Base-by-base conservation (phyloP, 1,140 invertebrate species). In the Thrips palmi region DNA sequence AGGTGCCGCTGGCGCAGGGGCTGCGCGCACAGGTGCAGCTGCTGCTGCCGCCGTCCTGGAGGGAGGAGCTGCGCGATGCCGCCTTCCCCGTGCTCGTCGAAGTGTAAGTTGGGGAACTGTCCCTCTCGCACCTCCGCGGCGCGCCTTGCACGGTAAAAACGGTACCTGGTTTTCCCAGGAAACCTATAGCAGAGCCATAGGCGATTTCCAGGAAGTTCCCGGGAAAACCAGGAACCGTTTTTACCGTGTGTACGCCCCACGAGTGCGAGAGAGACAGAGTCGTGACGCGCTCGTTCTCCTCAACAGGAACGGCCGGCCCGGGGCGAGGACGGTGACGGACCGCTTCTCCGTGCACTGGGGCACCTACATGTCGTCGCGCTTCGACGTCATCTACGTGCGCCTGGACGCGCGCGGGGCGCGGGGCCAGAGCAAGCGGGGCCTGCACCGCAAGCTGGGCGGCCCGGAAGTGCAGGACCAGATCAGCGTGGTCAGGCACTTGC, bases 391-490 rank as follows among this genome's bases (percentile, higher is more conserved):
- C 18, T 85, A 87, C 58, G 73, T 86, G 14, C 74, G 77, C 46
- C 60, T 92, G 47, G 89, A 94, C 60, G 84, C 86, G 0, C 62
- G 86, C 29, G 89, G 89, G 2, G 74, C 84, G 12, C 67, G 74
- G 21, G 84, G 79, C 1, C 74, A 86, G 44, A 83, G 80, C 17
- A 74, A 83, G 42, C 70, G 70, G 24, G 71, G 77, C 19, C 62
- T 87, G 14, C 85, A 82, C 50, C 72, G 74, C 27, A 71, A 71
- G 30, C 65, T 93, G 7, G 87, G 87, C 1, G 75, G 77, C 19
- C 69, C 79, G 21, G 87, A 94, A 57, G 80, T 91, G 6, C 73
- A 83, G 47, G 87, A 92, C 64, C 80, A 89, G 59, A 67, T 91
- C 45, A 74, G 74, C 47, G 86, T 84, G 44, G 66, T 86, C 47